Base-by-base conservation (phyloP, 92 coral and sea anemone species). In the Palythoa grandis region DNA sequence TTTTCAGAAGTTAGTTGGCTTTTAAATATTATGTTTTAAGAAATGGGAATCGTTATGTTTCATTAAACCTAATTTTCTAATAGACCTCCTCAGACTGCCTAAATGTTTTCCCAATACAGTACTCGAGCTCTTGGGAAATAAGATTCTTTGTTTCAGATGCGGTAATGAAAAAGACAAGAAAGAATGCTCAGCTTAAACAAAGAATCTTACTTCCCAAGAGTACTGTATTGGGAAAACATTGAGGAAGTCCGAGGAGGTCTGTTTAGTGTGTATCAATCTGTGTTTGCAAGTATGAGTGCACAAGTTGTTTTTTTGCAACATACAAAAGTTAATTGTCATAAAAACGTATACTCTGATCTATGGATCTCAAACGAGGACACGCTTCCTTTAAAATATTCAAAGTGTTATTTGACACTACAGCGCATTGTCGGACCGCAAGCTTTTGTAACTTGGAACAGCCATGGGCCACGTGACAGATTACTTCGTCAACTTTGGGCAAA, bases 391-490 rank as follows among this genome's bases (percentile, higher is more conserved):
- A 24, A 48, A 72, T 80, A 29, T 72, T 82, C 24, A 90, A 43
- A 7, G 86, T 86, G 82, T 76, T 70, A 19, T 52, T 87, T 40
- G 86, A 78, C 58, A 90, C 70, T 76, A 83, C 75, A 53, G 75
- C 70, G 40, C 70, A 77, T 23, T 78, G 93, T 76, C 93, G 72
- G 17, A 91, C 87, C 3, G 78, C 92, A 61, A 91, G 40, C 24
- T 63, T 56, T 56, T 82, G 89, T 19, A 88, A 74, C 29, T 85
- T 70, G 13, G 61, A 88, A 35, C 91, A 89, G 15, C 74, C 85
- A 16, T 83, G 89, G 29, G 94, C 94, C 35, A 92, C 84, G 63
- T 92, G 88, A 78, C 89, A 88, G 76, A 92, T 79, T 5, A 79
- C 92, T 8, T 92, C 91, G 16, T 86, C 90, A 1, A 86, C 87